These are phyloP conservation scores for Prionchulus punctatus DNA, from an alignment of 2,888 invertebrate species.

Conservation along the genomic window DNA sequence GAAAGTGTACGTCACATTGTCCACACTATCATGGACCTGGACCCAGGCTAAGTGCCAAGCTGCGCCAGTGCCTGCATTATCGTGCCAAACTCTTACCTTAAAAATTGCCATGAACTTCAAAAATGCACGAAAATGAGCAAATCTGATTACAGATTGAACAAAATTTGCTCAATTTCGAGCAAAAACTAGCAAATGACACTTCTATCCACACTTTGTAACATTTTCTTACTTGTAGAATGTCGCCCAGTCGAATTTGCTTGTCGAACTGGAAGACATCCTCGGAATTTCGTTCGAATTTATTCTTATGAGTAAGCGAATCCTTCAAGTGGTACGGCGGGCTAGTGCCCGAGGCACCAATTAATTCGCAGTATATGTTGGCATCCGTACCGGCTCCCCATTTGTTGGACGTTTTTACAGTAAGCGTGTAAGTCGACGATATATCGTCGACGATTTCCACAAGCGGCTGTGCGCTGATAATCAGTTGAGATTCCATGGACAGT, in stretches of 20 bases:
- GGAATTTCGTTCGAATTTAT: not conserved
- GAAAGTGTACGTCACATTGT: not conserved
- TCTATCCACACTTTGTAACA: no score
- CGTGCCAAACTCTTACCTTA: not conserved
- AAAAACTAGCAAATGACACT: not conserved
- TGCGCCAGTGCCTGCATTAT: not conserved
- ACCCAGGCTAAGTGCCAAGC: not conserved
- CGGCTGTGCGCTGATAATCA: no score
- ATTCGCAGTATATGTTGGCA: not conserved
- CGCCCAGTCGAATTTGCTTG: not conserved
- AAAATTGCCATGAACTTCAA: no score
- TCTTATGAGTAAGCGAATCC: not conserved
- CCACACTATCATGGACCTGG: not conserved
- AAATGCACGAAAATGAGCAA: no score
- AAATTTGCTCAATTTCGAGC: not conserved
- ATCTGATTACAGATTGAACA: not conserved
- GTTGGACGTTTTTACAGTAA: not conserved
- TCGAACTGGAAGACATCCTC: not conserved
- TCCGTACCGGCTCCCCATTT: not conserved
- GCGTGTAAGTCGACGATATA: not conserved
- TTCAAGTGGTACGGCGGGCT: not conserved
- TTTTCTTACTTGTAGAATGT: not conserved
- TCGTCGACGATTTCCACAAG: no score
- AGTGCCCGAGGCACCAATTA: not conserved
- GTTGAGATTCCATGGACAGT: no score